A percentile compares a stretch with the other conserved stretches of the same genome.
phyloP scores from a whole-genome alignment of 1,140 invertebrate species.

The Nautilus pompilius region DNA sequence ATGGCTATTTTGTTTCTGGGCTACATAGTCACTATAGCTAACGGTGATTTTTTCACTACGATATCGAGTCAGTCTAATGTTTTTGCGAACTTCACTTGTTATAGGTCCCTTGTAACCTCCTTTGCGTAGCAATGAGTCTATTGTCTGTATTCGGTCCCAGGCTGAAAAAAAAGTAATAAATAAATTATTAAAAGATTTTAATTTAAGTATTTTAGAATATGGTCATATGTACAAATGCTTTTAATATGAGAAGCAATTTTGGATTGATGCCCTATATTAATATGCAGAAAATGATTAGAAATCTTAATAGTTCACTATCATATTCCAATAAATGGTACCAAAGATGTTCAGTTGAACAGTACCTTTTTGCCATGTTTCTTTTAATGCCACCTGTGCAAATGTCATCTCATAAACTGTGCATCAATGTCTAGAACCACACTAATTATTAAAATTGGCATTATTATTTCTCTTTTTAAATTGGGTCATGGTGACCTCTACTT shows the following conservation, averaged over 20 bases:
- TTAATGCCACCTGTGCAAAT: no score
- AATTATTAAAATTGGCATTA: no score
- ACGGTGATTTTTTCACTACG: constrained; percentile 81
- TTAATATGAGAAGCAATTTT: background rate
- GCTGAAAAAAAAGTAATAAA: constrained; percentile 35
- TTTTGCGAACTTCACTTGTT: constrained; percentile 78
- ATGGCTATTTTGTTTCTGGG: constrained; percentile 41
- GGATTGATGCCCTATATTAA: no score
- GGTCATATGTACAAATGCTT: background rate
- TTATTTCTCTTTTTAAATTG: no score
- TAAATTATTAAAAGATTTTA: background rate
- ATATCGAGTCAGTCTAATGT: constrained; percentile 83
- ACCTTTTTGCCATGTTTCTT: no score
- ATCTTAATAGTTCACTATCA: no score
- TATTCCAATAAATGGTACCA: no score
- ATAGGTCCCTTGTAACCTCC: constrained; percentile 93
- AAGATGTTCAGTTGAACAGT: no score
- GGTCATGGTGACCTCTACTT: no score
- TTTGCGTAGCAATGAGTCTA: constrained; percentile 94
- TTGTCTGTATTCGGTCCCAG: constrained; percentile 76
- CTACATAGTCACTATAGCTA: constrained; percentile 75
- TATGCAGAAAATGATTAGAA: no score
- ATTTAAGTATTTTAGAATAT: background rate
- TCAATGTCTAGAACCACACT: no score
- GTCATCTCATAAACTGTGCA: no score